Evolutionary conservation across 2,888 invertebrate species (phyloP).

Genomic region (Labia minor): DNA sequence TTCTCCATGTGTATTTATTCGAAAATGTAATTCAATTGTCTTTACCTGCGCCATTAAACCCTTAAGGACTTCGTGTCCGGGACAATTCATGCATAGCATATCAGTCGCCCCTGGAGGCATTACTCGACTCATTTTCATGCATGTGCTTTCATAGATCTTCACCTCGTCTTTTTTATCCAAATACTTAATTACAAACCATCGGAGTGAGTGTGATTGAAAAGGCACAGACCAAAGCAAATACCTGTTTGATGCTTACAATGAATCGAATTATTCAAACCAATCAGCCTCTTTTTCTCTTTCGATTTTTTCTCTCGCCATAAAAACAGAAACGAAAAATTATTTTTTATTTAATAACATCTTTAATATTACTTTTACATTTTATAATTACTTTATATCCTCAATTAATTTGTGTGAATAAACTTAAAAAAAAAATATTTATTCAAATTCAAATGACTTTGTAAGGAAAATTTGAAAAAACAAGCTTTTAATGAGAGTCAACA

Average conservation of each 20-base stretch:
- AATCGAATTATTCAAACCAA: background rate
- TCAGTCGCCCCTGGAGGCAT: background rate
- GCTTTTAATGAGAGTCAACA: background rate
- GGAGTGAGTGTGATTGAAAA: background rate
- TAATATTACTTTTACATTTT: no score
- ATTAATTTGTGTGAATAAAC: no score
- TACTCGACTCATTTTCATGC: background rate
- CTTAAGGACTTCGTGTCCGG: background rate
- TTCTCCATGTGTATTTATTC: slow-evolving; percentile 4
- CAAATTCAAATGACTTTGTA: background rate
- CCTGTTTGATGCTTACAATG: background rate
- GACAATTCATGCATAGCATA: background rate
- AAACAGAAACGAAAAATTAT: background rate
- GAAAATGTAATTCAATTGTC: slow-evolving; percentile 13
- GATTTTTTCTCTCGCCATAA: background rate
- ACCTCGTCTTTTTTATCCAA: slow-evolving; percentile 2
- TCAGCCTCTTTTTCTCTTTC: background rate
- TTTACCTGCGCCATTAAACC: background rate
- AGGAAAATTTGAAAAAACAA: background rate
- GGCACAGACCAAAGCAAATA: background rate
- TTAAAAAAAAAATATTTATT: background rate
- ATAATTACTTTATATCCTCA: no score
- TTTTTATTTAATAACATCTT: background rate
- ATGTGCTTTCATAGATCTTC: background rate
- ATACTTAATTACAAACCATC: background rate